phyloP scores from a whole-genome alignment of 2,113 vertebrate genomes.

The Chaetura pelagica region DNA sequence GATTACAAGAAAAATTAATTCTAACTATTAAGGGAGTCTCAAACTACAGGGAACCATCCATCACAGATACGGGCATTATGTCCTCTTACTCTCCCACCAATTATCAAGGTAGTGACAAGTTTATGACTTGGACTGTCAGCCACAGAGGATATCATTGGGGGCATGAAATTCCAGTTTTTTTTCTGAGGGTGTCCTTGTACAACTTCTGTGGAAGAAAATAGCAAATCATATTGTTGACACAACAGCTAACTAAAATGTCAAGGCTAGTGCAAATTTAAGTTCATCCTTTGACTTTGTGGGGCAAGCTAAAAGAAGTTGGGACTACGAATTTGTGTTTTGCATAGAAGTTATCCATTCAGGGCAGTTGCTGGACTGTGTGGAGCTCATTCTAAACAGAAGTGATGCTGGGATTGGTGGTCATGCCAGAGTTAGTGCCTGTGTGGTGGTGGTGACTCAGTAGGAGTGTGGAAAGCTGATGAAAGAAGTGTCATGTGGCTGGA shows the following conservation, averaged over 20 bases:
- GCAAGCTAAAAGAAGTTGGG: accelerated
- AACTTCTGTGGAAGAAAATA: neutral
- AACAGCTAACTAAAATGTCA: neutral
- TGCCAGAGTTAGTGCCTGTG: neutral
- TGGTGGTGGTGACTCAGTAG: neutral
- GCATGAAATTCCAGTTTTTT: neutral
- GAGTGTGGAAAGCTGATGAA: neutral
- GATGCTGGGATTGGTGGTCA: neutral
- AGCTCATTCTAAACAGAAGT: neutral
- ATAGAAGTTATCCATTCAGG: neutral
- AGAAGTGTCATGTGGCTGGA: neutral
- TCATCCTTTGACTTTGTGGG: neutral
- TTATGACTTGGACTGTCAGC: constrained; percentile 36
- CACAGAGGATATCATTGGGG: neutral
- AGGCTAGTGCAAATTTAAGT: neutral
- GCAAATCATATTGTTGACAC: neutral
- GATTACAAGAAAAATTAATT: neutral
- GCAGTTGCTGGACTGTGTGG: neutral
- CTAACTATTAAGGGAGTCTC: neutral
- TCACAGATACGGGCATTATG: constrained; percentile 12
- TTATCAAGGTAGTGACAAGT: constrained; percentile 34
- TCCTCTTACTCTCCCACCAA: constrained; percentile 25
- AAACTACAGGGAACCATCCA: neutral
- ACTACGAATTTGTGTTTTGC: neutral
- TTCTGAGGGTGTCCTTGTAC: neutral